phyloP scores from a whole-genome alignment of 1,140 invertebrate species.

The Zaprionus davidi region DNA sequence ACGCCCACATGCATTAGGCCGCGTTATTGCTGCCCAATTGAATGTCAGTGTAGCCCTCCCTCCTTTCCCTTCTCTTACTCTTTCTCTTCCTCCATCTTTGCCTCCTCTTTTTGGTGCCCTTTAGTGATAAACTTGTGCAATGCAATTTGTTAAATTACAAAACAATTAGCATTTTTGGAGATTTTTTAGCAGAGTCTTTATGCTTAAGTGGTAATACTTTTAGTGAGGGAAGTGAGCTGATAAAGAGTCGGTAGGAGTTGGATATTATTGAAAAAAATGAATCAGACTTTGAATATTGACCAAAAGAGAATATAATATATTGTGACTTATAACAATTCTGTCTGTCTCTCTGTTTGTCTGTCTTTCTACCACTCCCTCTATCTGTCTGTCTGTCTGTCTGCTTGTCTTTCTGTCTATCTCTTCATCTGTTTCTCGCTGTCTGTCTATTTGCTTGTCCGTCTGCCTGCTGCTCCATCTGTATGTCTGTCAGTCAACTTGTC shows the following conservation, averaged over 20 bases:
- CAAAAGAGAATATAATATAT: background rate
- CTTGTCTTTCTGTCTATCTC: too few relatives aligned
- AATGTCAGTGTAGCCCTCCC: constrained; percentile 16
- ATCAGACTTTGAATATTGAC: too few relatives aligned
- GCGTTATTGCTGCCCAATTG: constrained; percentile 25
- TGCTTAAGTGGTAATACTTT: background rate
- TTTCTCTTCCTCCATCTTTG: too few relatives aligned
- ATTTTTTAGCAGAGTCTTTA: background rate
- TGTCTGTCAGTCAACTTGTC: too few relatives aligned
- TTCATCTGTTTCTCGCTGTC: too few relatives aligned
- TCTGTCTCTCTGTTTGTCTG: too few relatives aligned
- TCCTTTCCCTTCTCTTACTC: too few relatives aligned
- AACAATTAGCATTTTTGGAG: constrained; percentile 38
- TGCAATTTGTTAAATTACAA: constrained; percentile 33
- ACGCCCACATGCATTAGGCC: constrained; percentile 38
- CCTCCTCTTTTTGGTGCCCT: background rate
- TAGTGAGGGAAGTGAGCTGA: background rate
- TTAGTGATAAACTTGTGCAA: constrained; percentile 5
- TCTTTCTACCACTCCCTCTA: too few relatives aligned
- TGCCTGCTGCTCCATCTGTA: background rate
- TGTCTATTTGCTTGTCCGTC: too few relatives aligned
- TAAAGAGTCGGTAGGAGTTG: background rate
- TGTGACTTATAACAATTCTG: background rate
- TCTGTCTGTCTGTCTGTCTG: too few relatives aligned
- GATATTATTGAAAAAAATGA: background rate